Conservation (phyloP, 2,113 vertebrate species). For the Burhinus oedicnemus region DNA sequence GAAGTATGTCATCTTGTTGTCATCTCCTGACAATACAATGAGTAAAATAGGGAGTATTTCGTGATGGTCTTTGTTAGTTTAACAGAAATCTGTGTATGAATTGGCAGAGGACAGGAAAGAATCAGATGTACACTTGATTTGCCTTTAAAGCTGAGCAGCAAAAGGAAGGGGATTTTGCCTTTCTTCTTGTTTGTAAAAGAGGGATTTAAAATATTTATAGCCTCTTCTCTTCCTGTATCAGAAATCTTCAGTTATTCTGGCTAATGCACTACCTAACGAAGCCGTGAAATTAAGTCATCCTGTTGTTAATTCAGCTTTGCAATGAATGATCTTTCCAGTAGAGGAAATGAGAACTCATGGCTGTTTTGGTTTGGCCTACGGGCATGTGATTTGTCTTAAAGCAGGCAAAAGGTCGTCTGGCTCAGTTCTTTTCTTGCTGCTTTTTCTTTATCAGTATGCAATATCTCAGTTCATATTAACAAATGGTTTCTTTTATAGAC, state of each 20-base stretch:
- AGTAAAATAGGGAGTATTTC: not conserved
- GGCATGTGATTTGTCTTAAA: not conserved
- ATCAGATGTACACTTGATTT: not conserved
- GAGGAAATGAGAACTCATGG: not conserved
- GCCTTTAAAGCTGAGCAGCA: not conserved
- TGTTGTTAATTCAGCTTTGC: not conserved
- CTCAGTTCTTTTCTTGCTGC: not conserved
- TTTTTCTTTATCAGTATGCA: not conserved
- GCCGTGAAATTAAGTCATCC: not conserved
- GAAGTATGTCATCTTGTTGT: constrained; percentile 28
- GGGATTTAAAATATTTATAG: not conserved
- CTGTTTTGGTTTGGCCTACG: not conserved
- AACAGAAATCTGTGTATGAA: not conserved
- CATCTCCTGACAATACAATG: not conserved
- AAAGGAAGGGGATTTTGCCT: not conserved
- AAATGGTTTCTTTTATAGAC: constrained; percentile 76
- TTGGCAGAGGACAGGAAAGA: not conserved
- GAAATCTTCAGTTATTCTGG: not conserved
- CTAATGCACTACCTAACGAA: not conserved
- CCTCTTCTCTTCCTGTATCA: not conserved
- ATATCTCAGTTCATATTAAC: not conserved
- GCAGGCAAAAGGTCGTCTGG: not conserved
- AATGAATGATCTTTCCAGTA: not conserved
- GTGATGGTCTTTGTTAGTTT: not conserved
- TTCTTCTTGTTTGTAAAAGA: not conserved